Evolutionary conservation across 2,888 invertebrate species (phyloP), one percentile per base, ranked within the genome.

Genomic region (Athalia cordata): DNA sequence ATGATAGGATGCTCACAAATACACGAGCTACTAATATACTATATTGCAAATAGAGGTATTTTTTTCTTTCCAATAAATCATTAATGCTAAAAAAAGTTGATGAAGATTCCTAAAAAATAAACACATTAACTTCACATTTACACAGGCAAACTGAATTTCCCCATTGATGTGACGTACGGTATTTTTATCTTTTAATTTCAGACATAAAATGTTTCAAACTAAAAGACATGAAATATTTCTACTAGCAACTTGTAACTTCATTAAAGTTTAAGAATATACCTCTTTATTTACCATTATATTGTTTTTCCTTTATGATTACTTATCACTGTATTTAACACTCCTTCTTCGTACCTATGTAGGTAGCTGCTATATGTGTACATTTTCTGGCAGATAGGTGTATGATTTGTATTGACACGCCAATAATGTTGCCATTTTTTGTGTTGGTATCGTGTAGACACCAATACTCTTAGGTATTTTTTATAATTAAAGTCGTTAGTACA

Each of bases 231-330:
- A 57, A 11, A 72, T 59, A 72, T 15, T 11, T 59, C 5, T 47
- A 49, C 47, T 13, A 45, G 59, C 45, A 59, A 72, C 49, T 70
- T 29, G 50, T 64, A 75, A 29, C 29, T 50, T 52, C 43, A 75
- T 75, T 50, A 52, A 64, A 62, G 29, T 6, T 61, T n/a, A 72
- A 57, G n/a, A 57, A 4, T 59, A 72, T 57, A 72, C 72, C 59
- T 47, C 59, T 72, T 72, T 72, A 72, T 59, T 52, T 75, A 75
- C 75, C 64, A 62, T 62, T 75, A 75, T 43, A 62, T 50, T 72
- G n/a, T 72, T 72, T 72, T 75, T 64, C 43, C 11, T 75, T 55
- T 68, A 68, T 29, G 52, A 61, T 75, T 52, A 75, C 62, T 75
- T 62, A 61, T 62, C 75, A 8, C 62, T 72, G 57, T 72, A 72